Evolutionary conservation across 2,113 vertebrate genomes (phyloP).

Genomic region (Cephalophus harveyi): DNA sequence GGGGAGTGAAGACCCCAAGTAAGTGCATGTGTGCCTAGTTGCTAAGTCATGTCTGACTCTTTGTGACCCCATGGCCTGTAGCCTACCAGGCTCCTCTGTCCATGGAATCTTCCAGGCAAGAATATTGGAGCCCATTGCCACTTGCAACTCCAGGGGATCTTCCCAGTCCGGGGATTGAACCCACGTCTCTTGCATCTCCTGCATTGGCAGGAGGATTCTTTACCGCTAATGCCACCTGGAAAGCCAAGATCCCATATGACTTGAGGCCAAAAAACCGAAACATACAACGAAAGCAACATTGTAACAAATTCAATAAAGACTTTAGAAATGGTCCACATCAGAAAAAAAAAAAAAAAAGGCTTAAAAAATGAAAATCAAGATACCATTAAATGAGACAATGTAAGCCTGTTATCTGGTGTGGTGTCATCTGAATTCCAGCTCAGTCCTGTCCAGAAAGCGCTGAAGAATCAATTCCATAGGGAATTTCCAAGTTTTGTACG

Average conservation of each 20-base stretch:
- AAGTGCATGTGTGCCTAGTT: rapidly evolving
- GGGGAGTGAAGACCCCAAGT: neutral
- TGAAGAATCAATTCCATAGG: neutral
- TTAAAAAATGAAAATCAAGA: neutral
- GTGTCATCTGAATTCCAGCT: neutral
- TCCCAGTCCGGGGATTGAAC: neutral
- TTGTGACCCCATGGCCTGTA: neutral
- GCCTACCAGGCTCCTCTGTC: neutral
- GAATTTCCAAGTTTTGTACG: neutral
- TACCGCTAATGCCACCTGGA: neutral
- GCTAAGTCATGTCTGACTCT: neutral
- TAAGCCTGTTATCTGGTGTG: neutral
- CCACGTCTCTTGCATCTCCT: neutral
- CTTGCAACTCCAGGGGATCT: neutral
- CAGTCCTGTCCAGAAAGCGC: neutral
- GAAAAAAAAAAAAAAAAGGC: neutral
- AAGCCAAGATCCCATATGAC: neutral
- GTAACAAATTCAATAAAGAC: neutral
- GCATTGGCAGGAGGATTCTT: neutral
- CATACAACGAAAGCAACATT: neutral
- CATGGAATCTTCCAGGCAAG: neutral
- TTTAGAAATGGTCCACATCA: neutral
- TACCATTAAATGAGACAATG: neutral
- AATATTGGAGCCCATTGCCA: neutral
- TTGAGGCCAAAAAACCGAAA: neutral